These are phyloP conservation scores for Gobiocypris rarus DNA, from an alignment of 2,113 vertebrate genomes.

Conservation along the genomic window DNA sequence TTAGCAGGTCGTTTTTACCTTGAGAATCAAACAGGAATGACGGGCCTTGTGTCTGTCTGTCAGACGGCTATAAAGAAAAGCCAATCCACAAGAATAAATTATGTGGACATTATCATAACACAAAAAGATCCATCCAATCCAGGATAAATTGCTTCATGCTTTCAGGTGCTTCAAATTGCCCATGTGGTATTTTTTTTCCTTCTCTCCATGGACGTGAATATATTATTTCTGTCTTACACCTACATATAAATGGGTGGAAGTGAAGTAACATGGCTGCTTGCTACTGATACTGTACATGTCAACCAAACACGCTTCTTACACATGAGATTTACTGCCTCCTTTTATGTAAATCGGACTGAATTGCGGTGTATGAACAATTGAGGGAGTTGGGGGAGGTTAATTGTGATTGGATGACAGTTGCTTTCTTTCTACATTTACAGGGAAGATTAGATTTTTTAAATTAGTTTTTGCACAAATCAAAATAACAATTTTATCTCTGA, in stretches of 20 bases:
- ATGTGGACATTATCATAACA: conserved; percentile 53
- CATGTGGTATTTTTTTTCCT: conserved; percentile 20
- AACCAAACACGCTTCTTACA: conserved; percentile 16
- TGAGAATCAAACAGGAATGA: background rate
- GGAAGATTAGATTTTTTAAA: background rate
- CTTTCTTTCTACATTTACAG: background rate
- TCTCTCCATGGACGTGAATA: conserved; percentile 20
- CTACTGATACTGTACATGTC: conserved; percentile 29
- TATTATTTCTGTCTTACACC: conserved; percentile 18
- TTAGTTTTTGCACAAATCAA: conserved; percentile 12
- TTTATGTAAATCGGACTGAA: conserved; percentile 16
- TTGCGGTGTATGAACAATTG: background rate
- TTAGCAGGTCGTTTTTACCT: conserved; percentile 11
- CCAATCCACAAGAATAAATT: conserved; percentile 50
- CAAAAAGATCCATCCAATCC: conserved; percentile 47
- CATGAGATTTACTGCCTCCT: background rate
- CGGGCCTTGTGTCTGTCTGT: conserved; percentile 16
- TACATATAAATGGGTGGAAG: conserved; percentile 26
- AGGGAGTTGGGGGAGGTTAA: conserved; percentile 13
- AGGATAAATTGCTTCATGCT: conserved; percentile 51
- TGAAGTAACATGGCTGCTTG: background rate
- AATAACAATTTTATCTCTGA: background rate
- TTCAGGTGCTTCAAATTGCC: conserved; percentile 50
- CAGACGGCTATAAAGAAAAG: conserved; percentile 39
- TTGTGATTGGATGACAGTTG: conserved; percentile 9